phyloP scores from a whole-genome alignment of 1,140 invertebrate species.

The Euborellia annulipes region DNA sequence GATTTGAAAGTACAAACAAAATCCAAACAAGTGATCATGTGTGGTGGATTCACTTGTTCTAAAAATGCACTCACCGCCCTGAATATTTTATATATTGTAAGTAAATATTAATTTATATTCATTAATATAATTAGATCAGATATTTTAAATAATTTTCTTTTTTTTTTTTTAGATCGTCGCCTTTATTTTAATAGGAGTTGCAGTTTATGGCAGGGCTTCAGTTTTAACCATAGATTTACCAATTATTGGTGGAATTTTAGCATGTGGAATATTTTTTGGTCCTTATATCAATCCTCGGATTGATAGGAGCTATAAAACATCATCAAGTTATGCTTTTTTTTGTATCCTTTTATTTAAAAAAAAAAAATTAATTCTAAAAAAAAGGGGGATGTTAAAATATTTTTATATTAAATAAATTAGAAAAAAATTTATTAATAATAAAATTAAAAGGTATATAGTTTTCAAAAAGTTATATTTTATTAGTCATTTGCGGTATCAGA shows the following conservation, averaged over 20 bases:
- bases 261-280: conserved; percentile 86
- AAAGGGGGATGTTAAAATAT: neutral
- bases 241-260: conserved; percentile 85
- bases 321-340: conserved; percentile 95
- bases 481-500: too few relatives aligned
- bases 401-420: neutral
- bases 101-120: conserved; percentile 22
- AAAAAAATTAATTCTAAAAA: conserved; percentile 3
- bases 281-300: conserved; percentile 72
- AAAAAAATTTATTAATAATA: too few relatives aligned
- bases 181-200: conserved; percentile 78
- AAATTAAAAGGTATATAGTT: too few relatives aligned
- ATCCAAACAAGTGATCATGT: conserved; percentile 41
- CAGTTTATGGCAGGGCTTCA: conserved; percentile 70
- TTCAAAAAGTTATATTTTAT: too few relatives aligned
- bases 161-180: conserved; percentile 62
- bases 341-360: conserved; percentile 95
- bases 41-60: conserved; percentile 81
- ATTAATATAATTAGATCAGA: conserved; percentile 3
- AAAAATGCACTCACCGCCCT: conserved; percentile 76
- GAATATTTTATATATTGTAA: conserved; percentile 83
- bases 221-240: conserved; percentile 71
- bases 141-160: conserved; percentile 13
- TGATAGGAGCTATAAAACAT: conserved; percentile 83
- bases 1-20: conserved; percentile 3